These are phyloP conservation scores for Epizoanthus stellaris DNA, from an alignment of 92 coral and sea anemone genomes.

Conservation along the genomic window DNA sequence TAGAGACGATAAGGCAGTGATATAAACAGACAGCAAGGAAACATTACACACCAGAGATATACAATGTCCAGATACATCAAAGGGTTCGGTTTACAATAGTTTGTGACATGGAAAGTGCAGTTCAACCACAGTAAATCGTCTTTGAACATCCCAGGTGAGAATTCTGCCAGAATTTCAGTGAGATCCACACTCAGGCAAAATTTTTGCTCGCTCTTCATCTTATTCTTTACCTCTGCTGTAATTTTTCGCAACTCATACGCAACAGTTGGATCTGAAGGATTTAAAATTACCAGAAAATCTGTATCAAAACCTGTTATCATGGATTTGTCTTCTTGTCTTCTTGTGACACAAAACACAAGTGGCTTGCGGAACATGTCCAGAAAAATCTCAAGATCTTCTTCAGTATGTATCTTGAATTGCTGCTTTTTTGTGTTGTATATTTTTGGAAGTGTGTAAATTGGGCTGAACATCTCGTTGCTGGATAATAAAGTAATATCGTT, in stretches of 20 bases:
- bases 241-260: conserved; percentile 30
- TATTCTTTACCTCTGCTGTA: neutral
- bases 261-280: conserved; percentile 51
- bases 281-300: conserved; percentile 58
- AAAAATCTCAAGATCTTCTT: conserved; percentile 50
- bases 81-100: conserved; percentile 59
- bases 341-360: conserved; percentile 56
- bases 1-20: conserved; percentile 2
- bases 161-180: conserved; percentile 25
- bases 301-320: conserved; percentile 72
- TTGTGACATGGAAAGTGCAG: conserved; percentile 55
- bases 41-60: conserved; percentile 1
- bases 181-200: conserved; percentile 42
- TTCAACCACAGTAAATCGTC: conserved; percentile 50
- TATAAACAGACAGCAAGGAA: conserved; percentile 6
- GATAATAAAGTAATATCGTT: conserved; percentile 64
- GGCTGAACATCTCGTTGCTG: conserved; percentile 62
- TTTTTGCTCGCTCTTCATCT: conserved; percentile 29
- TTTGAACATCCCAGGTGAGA: conserved; percentile 32
- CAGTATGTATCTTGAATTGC: conserved; percentile 42
- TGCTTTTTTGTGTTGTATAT: conserved; percentile 58
- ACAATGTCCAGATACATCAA: conserved; percentile 38
- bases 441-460: conserved; percentile 52
- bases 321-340: conserved; percentile 60
- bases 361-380: conserved; percentile 62